Evolutionary conservation across 2,797 vertebrate genomes (phyloP), one percentile per base, ranked within the genome.

Genomic region (Dipus sagitta): DNA sequence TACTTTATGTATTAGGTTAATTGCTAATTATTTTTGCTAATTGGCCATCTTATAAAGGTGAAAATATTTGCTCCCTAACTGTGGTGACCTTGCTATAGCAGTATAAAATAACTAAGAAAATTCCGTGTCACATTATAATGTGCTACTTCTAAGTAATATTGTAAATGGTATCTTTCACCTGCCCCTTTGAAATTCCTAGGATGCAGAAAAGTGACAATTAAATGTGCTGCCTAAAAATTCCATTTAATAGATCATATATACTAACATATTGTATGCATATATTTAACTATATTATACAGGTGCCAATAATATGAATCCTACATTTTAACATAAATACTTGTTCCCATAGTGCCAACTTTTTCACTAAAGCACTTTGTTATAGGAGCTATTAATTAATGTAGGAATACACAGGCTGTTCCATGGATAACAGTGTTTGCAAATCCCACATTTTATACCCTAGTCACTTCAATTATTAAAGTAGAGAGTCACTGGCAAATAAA

Each of bases 381-480:
- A 83, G 32, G 86, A 71, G 58, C 6, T 93, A 67, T 58, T 93
- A 90, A 95, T 88, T 74, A 92, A 26, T 24, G 2, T 82, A 83
- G 60, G 34, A 88, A 75, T 34, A 85, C 62, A 74, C 6, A 80
- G 24, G n/a, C 62, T 93, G 67, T 60, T 91, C 92, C 94, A 68
- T 80, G 86, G 79, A 96, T 96, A 18, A 6, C 24, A 86, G 52
- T 91, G 82, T 93, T 95, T 92, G 54, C 30, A 91, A 96, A 94
- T 82, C 32, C 60, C 68, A 92, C 24, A 92, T 90, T 94, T 96
- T 42, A 96, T 90, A 90, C 2, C 30, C 54, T 96, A 93, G 94
- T 89, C 4, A 96, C 80, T 96, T 94, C 6, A 94, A 91, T 97
- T 96, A 94, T 95, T 96, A 95, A 97, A 93, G 24, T 92, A 96